phyloP scores from a whole-genome alignment of 2,888 invertebrate genomes.

The Sabellastarte sp. region DNA sequence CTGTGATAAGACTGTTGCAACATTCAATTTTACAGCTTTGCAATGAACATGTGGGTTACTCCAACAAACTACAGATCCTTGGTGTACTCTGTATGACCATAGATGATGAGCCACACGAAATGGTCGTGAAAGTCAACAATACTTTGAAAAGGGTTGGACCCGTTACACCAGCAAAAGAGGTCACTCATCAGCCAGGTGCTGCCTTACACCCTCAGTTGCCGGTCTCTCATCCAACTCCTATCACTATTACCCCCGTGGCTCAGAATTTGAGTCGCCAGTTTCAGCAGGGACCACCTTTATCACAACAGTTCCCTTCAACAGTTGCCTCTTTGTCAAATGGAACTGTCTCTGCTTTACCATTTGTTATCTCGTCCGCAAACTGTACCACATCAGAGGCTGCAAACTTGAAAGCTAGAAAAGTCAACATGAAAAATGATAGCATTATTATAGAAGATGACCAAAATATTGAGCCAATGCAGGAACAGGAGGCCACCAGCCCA shows the following conservation, averaged over 20 bases:
- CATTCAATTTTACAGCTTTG: slow-evolving; percentile 33
- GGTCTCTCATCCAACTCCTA: not conserved
- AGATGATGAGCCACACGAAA: slow-evolving; percentile 31
- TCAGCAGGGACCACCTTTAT: not conserved
- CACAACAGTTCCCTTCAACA: not conserved
- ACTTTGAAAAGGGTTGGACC: slow-evolving; percentile 28
- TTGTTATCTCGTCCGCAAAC: not conserved
- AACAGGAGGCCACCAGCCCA: not conserved
- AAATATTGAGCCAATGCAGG: not conserved
- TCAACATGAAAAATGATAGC: not conserved
- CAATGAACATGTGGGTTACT: slow-evolving; percentile 32
- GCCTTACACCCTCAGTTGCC: too few relatives aligned
- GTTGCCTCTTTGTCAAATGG: not conserved
- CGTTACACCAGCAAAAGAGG: not conserved
- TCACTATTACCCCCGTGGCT: not conserved
- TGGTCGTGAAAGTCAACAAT: slow-evolving; percentile 35
- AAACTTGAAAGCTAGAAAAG: not conserved
- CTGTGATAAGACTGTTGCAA: slow-evolving; percentile 26
- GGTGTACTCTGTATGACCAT: slow-evolving; percentile 34
- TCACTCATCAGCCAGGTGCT: too few relatives aligned
- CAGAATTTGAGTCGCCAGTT: not conserved
- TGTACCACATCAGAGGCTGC: not conserved
- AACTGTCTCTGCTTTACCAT: not conserved
- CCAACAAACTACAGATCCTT: slow-evolving; percentile 32
- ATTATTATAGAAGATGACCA: not conserved